These are phyloP conservation scores for Sparidentex hasta DNA, from an alignment of 2,797 vertebrate genomes.

Conservation along the genomic window DNA sequence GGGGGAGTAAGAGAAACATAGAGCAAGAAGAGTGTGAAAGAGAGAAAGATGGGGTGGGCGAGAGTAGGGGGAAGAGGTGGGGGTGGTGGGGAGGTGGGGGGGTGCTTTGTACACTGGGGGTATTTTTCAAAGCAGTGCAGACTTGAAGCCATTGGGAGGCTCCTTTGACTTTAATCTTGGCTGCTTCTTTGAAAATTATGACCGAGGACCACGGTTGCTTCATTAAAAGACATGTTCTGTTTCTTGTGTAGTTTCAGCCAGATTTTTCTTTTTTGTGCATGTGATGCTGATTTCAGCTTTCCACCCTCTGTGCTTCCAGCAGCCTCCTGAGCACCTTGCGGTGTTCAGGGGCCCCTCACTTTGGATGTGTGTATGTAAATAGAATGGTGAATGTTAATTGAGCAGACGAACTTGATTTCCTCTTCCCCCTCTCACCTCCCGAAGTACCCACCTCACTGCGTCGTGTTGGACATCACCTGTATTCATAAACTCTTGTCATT, in stretches of 20 bases:
- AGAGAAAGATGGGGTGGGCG: constrained; percentile 77
- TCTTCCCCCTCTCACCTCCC: constrained; percentile 25
- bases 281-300: constrained; percentile 83
- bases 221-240: constrained; percentile 91
- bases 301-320: constrained; percentile 65
- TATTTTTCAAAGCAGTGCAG: constrained; percentile 90
- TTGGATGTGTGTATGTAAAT: constrained; percentile 67
- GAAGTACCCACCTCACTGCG: constrained; percentile 17
- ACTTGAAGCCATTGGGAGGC: constrained; percentile 91
- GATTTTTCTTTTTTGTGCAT: constrained; percentile 82
- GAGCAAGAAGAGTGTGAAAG: constrained; percentile 72
- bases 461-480: background rate
- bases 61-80: constrained; percentile 40
- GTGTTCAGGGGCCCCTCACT: constrained; percentile 72
- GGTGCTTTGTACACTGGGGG: constrained; percentile 87
- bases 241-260: constrained; percentile 90
- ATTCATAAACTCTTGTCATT: constrained; percentile 36
- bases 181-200: constrained; percentile 90
- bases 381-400: constrained; percentile 53
- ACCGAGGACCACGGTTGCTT: constrained; percentile 89
- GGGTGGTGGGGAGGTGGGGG: constrained; percentile 25
- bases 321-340: constrained; percentile 74
- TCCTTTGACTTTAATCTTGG: constrained; percentile 92
- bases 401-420: constrained; percentile 46
- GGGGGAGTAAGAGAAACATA: constrained; percentile 77